Percentiles rank a stretch among this genome's conserved stretches.
phyloP scores from a whole-genome alignment of 2,113 vertebrate genomes.

The Laticauda laticaudata region DNA sequence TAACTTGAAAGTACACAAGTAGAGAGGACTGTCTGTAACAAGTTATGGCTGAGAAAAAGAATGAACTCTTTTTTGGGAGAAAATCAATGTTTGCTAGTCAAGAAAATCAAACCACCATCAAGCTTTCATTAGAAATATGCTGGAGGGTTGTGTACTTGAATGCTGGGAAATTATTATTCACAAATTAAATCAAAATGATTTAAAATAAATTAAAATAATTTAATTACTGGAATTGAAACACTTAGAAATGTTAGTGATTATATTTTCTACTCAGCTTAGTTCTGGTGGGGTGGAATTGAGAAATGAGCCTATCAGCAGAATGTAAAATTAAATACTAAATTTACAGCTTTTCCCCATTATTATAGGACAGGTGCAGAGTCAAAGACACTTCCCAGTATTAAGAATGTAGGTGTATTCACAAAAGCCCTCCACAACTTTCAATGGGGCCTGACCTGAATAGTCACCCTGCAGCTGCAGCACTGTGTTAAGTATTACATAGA shows the following conservation, averaged over 20 bases:
- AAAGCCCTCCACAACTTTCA: neutral
- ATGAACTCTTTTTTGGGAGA: neutral
- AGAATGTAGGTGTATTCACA: constrained; percentile 9
- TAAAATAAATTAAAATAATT: neutral
- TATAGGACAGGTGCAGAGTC: constrained; percentile 24
- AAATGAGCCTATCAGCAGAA: neutral
- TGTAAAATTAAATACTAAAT: constrained; percentile 10
- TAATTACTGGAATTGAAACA: neutral
- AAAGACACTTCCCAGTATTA: constrained; percentile 14
- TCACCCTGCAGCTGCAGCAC: neutral
- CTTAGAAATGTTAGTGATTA: neutral
- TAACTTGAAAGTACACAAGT: neutral
- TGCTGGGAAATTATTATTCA: neutral
- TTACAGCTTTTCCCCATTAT: constrained; percentile 16
- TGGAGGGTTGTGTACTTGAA: neutral
- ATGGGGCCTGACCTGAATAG: neutral
- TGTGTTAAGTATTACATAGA: constrained; percentile 7
- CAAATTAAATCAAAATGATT: neutral
- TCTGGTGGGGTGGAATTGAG: neutral
- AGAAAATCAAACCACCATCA: neutral
- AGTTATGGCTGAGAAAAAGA: neutral
- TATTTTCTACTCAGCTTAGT: neutral
- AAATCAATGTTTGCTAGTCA: neutral
- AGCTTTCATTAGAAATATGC: neutral
- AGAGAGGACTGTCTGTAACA: neutral